Conservation (phyloP, 2,888 invertebrate species). For the Drosophila merina region DNA sequence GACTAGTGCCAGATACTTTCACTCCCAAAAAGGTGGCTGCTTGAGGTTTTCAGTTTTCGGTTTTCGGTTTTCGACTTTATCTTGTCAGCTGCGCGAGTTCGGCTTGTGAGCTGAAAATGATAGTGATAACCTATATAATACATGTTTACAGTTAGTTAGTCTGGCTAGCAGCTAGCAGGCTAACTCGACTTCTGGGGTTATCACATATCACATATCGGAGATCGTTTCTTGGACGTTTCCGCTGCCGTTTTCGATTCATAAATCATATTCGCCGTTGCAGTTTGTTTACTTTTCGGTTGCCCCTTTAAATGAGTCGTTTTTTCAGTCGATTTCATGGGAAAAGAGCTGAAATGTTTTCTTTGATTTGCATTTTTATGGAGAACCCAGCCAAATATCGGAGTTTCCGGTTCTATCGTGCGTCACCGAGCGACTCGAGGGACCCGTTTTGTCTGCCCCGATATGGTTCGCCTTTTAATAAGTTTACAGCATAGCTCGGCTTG, state of each 20-base stretch:
- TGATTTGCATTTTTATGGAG: conserved; percentile 45
- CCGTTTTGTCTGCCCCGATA: conserved; percentile 40
- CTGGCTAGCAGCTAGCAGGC: conserved; percentile 14
- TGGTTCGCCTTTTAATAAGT: conserved; percentile 47
- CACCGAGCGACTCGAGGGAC: conserved; percentile 38
- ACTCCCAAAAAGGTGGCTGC: conserved; percentile 56
- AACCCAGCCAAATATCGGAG: conserved; percentile 20
- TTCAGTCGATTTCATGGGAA: conserved; percentile 19
- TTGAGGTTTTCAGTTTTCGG: conserved; percentile 46
- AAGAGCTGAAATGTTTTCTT: conserved; percentile 13
- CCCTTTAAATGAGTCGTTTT: neutral
- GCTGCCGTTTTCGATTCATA: conserved; percentile 48
- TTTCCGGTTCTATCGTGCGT: conserved; percentile 58
- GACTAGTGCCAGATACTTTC: conserved; percentile 62
- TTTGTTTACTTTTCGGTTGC: conserved; percentile 34
- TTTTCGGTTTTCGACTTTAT: conserved; percentile 59
- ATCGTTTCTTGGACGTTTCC: conserved; percentile 41
- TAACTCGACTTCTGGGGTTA: conserved; percentile 21
- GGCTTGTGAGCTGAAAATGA: conserved; percentile 45
- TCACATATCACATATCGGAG: conserved; percentile 35
- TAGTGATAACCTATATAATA: conserved; percentile 72
- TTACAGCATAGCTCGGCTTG: conserved; percentile 54
- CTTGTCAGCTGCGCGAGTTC: conserved; percentile 53
- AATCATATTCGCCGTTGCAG: conserved; percentile 44
- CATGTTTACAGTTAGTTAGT: conserved; percentile 60